Evolutionary conservation across 2,888 invertebrate species (phyloP).

Genomic region (Mamestra brassicae): DNA sequence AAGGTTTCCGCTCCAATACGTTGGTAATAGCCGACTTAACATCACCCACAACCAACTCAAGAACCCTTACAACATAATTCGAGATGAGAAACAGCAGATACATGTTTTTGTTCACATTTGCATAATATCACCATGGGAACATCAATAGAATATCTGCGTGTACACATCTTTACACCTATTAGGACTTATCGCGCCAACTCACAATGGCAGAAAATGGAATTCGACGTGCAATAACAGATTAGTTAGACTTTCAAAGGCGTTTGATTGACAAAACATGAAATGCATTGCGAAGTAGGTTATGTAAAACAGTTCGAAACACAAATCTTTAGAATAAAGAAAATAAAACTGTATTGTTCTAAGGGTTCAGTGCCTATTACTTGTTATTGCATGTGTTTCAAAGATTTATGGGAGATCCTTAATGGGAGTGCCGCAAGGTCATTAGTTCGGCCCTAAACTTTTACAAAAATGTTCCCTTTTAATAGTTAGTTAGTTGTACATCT

Average conservation of each 20-base stretch:
- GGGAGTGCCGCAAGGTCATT: slow-evolving; percentile 44
- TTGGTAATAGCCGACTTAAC: slow-evolving; percentile 7
- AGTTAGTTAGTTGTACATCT: background rate
- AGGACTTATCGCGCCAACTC: slow-evolving; percentile 30
- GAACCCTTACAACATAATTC: slow-evolving; percentile 49
- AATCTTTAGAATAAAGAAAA: background rate
- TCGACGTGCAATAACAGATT: slow-evolving; percentile 34
- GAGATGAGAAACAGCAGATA: slow-evolving; percentile 52
- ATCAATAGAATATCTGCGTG: slow-evolving; percentile 52
- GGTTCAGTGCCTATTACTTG: slow-evolving; percentile 12
- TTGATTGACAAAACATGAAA: slow-evolving; percentile 27
- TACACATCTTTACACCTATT: slow-evolving; percentile 56
- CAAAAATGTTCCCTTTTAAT: slow-evolving; percentile 11
- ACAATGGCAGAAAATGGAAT: slow-evolving; percentile 49
- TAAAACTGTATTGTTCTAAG: background rate
- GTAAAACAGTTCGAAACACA: background rate
- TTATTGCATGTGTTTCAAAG: slow-evolving; percentile 8
- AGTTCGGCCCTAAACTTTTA: slow-evolving; percentile 27
- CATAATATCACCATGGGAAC: slow-evolving; percentile 57
- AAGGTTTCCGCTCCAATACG: background rate
- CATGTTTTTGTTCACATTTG: slow-evolving; percentile 51
- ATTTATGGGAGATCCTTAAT: slow-evolving; percentile 11
- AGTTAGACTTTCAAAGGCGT: slow-evolving; percentile 35
- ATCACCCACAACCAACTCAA: slow-evolving; percentile 15
- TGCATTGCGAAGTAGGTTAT: background rate